Percentiles rank a stretch among this genome's conserved stretches.
Evolutionary conservation across 2,888 invertebrate species (phyloP).

Genomic region (Abrostola tripartita): DNA sequence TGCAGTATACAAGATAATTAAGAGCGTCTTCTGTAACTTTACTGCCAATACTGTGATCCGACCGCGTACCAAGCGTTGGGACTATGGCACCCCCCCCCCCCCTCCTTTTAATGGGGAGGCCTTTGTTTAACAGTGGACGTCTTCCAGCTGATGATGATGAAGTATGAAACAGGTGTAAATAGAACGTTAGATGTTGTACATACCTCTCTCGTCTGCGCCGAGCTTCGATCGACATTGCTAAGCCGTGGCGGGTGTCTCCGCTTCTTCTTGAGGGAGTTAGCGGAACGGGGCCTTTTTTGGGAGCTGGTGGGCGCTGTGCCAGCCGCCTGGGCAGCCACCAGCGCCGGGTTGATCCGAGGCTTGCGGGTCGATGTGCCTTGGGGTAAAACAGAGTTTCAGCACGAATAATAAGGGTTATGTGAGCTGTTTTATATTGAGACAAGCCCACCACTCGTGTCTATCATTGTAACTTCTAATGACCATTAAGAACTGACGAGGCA

Average conservation of each 20-base stretch:
- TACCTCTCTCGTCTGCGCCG: conserved; percentile 97
- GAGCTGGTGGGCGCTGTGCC: conserved; percentile 87
- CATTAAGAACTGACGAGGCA: background rate
- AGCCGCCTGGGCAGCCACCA: conserved; percentile 97
- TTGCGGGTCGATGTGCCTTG: conserved; percentile 96
- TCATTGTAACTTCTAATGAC: background rate
- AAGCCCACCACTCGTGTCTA: background rate
- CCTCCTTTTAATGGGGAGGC: too few species aligned
- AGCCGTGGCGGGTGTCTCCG: conserved; percentile 93
- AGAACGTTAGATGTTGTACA: conserved; percentile 3
- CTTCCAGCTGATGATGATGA: too few species aligned
- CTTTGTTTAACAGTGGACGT: too few species aligned
- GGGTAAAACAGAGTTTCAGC: conserved; percentile 23
- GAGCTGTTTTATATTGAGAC: background rate
- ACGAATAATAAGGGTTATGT: background rate
- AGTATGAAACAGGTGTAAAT: too few species aligned
- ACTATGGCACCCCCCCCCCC: too few species aligned
- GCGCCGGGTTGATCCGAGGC: conserved; percentile 98
- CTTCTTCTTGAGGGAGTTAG: conserved; percentile 89
- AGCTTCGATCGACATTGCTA: conserved; percentile 97
- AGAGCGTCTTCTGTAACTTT: too few species aligned
- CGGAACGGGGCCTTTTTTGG: conserved; percentile 85
- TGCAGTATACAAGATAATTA: too few species aligned
- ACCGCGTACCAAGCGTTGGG: too few species aligned
- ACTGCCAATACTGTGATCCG: too few species aligned